These are phyloP conservation scores for Acleris cristana DNA, from an alignment of 2,888 invertebrate species.

Conservation along the genomic window DNA sequence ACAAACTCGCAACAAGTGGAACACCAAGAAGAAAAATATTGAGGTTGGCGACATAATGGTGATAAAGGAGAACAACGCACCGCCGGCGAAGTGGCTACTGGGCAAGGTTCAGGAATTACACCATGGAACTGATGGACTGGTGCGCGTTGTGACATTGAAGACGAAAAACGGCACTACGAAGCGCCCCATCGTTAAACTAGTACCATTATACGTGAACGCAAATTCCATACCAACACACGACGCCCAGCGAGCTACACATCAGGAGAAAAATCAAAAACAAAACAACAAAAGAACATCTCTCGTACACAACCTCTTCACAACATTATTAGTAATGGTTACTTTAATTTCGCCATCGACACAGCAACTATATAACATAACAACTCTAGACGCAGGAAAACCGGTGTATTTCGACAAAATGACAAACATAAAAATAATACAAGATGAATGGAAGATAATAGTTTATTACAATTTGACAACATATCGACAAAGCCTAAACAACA, in stretches of 20 bases:
- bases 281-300: not conserved
- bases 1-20: constrained; percentile 13
- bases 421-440: not conserved
- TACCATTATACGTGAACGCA: not conserved
- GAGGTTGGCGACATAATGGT: not conserved
- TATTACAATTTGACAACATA: not conserved
- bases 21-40: not conserved
- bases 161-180: not conserved
- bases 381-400: not conserved
- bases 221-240: not conserved
- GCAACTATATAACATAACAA: constrained; percentile 2
- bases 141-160: not conserved
- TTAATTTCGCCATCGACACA: not conserved
- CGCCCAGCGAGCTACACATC: not conserved
- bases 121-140: not conserved
- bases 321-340: not conserved
- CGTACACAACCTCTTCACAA: not conserved
- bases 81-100: not conserved
- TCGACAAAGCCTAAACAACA: not conserved
- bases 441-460: not conserved
- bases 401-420: not conserved
- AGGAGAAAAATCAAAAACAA: not conserved
- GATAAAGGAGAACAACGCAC: not conserved
- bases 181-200: not conserved
- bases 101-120: not conserved